A percentile compares a stretch with the other conserved stretches of the same genome.
Evolutionary conservation across 2,797 vertebrate genomes (phyloP).

Genomic region (Mallotus villosus): DNA sequence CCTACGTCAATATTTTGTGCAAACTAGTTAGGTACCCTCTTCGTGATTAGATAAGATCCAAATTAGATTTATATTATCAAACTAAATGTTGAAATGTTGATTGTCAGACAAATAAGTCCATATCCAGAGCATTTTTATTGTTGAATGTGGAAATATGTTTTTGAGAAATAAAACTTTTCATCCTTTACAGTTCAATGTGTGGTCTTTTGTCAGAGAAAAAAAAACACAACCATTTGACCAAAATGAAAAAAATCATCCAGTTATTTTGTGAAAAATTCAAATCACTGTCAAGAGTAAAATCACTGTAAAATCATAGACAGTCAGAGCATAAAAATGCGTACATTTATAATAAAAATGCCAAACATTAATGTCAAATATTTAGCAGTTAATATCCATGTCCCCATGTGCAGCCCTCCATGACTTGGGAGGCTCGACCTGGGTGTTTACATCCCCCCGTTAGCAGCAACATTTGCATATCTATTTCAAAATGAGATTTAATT

Average conservation of each 20-base stretch:
- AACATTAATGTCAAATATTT: slow-evolving; percentile 49
- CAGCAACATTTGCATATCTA: slow-evolving; percentile 20
- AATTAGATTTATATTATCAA: background rate
- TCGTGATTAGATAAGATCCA: background rate
- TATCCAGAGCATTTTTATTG: slow-evolving; percentile 32
- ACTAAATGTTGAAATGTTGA: slow-evolving; percentile 3
- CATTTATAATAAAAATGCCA: slow-evolving; percentile 62
- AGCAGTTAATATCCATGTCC: slow-evolving; percentile 55
- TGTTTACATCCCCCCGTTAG: too few relatives aligned
- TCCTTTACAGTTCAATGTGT: background rate
- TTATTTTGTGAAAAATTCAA: slow-evolving; percentile 6
- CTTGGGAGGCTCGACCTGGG: slow-evolving; percentile 26
- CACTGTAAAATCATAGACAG: slow-evolving; percentile 1
- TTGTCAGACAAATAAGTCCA: slow-evolving; percentile 21
- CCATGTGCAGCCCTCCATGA: slow-evolving; percentile 19
- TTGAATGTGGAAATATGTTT: slow-evolving; percentile 46
- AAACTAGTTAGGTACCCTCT: background rate
- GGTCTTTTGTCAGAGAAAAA: background rate
- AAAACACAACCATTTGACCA: slow-evolving; percentile 4
- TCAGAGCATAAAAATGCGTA: slow-evolving; percentile 37
- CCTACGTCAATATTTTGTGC: background rate
- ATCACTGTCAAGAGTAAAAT: slow-evolving; percentile 11
- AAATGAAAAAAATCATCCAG: background rate
- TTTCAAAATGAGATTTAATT: too few relatives aligned
- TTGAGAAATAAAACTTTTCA: slow-evolving; percentile 48